Base-by-base conservation (phyloP, 2,888 invertebrate species). In the Teleogryllus oceanicus region DNA sequence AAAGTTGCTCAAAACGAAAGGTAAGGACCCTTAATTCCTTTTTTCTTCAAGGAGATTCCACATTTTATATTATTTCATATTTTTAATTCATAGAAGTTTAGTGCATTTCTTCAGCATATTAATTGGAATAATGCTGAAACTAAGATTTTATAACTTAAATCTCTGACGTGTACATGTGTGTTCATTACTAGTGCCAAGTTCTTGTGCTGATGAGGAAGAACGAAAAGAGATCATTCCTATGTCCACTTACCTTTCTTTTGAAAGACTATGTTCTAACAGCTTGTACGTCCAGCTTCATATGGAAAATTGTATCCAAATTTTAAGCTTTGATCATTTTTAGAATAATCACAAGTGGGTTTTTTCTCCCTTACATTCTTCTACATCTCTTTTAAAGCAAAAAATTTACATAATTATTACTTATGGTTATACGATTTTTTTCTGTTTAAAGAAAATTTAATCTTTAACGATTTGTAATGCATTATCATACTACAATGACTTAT, bases 171-270 rank as follows among this genome's bases (percentile, higher is more conserved):
- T 80, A 49, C 75, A 75, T 75, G 80, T 78, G 80, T 80, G 80
- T 80, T 80, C 80, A 80, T 80, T 62, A 80, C 76, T 78, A 80
- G 78, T 80, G 80, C 80, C 80, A 80, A 80, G 78, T 78, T 75
- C 50, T 78, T 78, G 80, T 75, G 20, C 75, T n/a, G 75, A 20
- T 13, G 24, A 20, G n/a, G 13, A 75, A 75, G 21, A 75, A 62
- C 62, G 16, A 62, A 62, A 13, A 21, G 12, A n/a, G 75, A 75
- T 24, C 75, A 62, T 62, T 37, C 62, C 62, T 62, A 62, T 62
- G 62, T 62, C 62, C 62, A 62, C 62, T 62, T 62, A 62, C 62
- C 62, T 62, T 62, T 62, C 62, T 62, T 62, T 62, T 62, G 62
- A 62, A 62, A 62, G 62, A 62, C 62, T 24, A 75, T 20, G 75